Conservation (phyloP, 2,888 invertebrate species). For the Prenolepis imparis region DNA sequence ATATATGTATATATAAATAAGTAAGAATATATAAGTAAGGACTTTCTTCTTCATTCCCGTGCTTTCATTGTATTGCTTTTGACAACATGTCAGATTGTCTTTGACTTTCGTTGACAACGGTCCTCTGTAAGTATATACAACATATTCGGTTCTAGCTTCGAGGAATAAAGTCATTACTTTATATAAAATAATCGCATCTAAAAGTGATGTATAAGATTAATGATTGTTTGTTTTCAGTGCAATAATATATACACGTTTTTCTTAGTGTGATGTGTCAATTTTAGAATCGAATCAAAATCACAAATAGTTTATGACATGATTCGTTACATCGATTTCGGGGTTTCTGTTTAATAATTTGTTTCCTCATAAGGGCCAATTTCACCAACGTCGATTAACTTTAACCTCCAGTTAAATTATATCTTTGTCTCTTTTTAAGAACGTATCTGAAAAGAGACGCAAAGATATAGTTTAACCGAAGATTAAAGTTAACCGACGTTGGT, state of each 20-base stretch:
- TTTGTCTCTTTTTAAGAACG: no score
- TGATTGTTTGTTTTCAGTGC: background rate
- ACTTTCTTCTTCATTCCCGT: background rate
- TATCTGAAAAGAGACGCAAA: no score
- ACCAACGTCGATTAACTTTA: no score
- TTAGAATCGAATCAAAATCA: background rate
- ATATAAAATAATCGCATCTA: background rate
- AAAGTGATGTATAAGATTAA: background rate
- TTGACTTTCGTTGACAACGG: conserved; percentile 54
- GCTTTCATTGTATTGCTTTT: background rate
- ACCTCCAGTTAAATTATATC: no score
- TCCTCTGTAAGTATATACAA: background rate
- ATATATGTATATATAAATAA: no score
- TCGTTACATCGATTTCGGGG: background rate
- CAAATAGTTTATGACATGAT: background rate
- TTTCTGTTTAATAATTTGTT: background rate
- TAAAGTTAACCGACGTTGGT: no score
- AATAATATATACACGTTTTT: background rate
- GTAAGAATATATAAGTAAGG: background rate
- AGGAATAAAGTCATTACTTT: conserved; percentile 2
- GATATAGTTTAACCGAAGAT: no score
- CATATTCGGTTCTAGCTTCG: background rate
- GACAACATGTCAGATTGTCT: conserved; percentile 24
- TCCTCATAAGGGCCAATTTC: no score
- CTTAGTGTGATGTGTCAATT: background rate